Percentiles rank a stretch among this genome's conserved stretches.
These are phyloP conservation scores for Datnioides undecimradiatus DNA, from an alignment of 2,113 vertebrate genomes.

Conservation along the genomic window DNA sequence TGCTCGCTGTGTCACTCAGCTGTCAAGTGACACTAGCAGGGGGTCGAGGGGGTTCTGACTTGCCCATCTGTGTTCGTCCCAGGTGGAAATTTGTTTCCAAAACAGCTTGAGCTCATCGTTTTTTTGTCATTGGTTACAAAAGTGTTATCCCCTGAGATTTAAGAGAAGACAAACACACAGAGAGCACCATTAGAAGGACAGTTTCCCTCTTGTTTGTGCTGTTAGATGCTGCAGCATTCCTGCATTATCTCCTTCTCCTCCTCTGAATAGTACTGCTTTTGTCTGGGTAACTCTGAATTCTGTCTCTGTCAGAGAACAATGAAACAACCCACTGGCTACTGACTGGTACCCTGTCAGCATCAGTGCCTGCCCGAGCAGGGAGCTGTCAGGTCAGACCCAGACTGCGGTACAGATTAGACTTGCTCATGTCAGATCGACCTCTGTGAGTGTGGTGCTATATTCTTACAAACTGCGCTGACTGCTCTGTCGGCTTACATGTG, in stretches of 20 bases:
- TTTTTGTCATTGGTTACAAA: conserved; percentile 18
- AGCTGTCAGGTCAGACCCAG: conserved; percentile 47
- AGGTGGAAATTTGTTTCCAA: conserved; percentile 39
- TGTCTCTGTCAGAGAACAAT: conserved; percentile 60
- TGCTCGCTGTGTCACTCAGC: conserved; percentile 50
- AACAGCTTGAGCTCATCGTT: conserved; percentile 20
- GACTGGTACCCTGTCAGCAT: conserved; percentile 44
- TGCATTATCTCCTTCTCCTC: conserved; percentile 35
- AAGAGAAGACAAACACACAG: neutral
- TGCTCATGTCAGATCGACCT: conserved; percentile 46
- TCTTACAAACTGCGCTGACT: conserved; percentile 11
- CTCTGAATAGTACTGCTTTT: conserved; percentile 51
- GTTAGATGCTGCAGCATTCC: conserved; percentile 14
- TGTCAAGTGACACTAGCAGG: conserved; percentile 31
- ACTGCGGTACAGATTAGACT: conserved; percentile 43
- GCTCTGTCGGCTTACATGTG: neutral
- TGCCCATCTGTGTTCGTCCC: conserved; percentile 21
- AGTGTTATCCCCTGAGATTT: conserved; percentile 6
- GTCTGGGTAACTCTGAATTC: conserved; percentile 54
- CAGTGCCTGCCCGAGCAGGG: conserved; percentile 51
- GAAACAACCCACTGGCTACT: conserved; percentile 42
- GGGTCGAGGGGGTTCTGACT: conserved; percentile 28
- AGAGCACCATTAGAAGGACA: conserved; percentile 5
- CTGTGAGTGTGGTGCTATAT: conserved; percentile 14
- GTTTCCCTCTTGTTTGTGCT: neutral